phyloP scores from a whole-genome alignment of 1,140 invertebrate species.

The Pseudomyrmex pallidus region DNA sequence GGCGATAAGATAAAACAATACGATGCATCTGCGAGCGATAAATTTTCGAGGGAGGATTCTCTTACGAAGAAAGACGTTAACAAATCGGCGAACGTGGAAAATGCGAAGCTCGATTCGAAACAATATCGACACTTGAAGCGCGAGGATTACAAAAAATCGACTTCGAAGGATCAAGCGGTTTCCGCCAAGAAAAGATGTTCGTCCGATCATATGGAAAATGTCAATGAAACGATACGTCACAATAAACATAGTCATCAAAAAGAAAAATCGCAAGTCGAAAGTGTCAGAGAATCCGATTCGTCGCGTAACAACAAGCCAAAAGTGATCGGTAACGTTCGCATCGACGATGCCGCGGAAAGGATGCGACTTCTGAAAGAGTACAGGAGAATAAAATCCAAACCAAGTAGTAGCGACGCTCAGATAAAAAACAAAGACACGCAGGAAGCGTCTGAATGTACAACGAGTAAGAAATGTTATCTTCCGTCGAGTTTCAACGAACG shows the following conservation, averaged over 20 bases:
- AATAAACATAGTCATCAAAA: conserved; percentile 28
- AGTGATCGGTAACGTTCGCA: conserved; percentile 39
- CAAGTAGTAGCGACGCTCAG: neutral
- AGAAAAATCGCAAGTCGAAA: neutral
- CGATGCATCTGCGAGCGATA: conserved; percentile 1
- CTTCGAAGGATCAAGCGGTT: neutral
- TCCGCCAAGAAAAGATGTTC: neutral
- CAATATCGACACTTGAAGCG: neutral
- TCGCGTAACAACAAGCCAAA: conserved; percentile 54
- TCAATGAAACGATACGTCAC: conserved; percentile 20
- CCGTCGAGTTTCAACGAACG: conserved; percentile 13
- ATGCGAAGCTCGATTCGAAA: neutral
- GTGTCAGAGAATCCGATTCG: neutral
- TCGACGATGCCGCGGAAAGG: conserved; percentile 35
- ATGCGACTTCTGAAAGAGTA: conserved; percentile 61
- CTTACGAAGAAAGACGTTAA: neutral
- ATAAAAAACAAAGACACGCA: conserved; percentile 1
- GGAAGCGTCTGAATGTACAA: neutral
- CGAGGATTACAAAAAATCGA: neutral
- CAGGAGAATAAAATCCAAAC: conserved; percentile 48
- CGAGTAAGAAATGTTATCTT: neutral
- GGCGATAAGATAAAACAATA: neutral
- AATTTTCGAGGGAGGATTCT: neutral
- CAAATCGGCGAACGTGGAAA: neutral
- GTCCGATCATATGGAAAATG: neutral